These are phyloP conservation scores for Allophyes oxyacanthae DNA, from an alignment of 2,888 invertebrate species.

Conservation along the genomic window DNA sequence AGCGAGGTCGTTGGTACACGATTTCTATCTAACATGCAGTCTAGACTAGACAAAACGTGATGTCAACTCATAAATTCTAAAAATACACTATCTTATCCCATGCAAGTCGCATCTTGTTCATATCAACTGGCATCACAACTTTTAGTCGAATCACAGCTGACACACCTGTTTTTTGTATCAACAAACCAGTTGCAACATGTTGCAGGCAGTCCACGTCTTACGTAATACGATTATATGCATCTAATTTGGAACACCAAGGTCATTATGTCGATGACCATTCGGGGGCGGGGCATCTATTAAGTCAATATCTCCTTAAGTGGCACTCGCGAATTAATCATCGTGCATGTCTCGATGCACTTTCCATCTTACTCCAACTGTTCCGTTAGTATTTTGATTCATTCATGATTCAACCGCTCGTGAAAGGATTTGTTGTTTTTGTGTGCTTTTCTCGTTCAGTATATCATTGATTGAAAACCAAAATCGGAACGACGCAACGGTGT, in stretches of 20 bases:
- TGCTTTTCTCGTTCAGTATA: constrained; percentile 53
- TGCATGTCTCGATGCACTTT: constrained; percentile 82
- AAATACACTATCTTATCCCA: constrained; percentile 60
- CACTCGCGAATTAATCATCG: constrained; percentile 80
- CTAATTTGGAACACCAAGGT: constrained; percentile 76
- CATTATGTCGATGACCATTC: constrained; percentile 71
- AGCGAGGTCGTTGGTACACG: constrained; percentile 64
- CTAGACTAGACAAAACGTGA: constrained; percentile 63
- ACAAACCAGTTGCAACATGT: constrained; percentile 80
- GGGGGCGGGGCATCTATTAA: constrained; percentile 76
- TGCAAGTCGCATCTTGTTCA: constrained; percentile 57
- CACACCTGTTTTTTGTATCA: constrained; percentile 66
- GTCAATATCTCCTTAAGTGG: constrained; percentile 81
- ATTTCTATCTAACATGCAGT: constrained; percentile 64
- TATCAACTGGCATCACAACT: constrained; percentile 39
- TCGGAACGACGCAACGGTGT: constrained; percentile 73
- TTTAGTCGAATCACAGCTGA: constrained; percentile 68
- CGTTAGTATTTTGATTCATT: constrained; percentile 74
- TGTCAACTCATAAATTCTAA: constrained; percentile 58
- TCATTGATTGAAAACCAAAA: constrained; percentile 68
- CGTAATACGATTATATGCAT: constrained; percentile 76
- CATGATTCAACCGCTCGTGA: constrained; percentile 56
- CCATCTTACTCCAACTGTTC: constrained; percentile 76
- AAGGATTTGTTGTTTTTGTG: constrained; percentile 52
- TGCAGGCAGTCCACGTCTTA: constrained; percentile 77